Conservation (phyloP, 2,888 invertebrate genomes). For the Notodonta dromedarius region DNA sequence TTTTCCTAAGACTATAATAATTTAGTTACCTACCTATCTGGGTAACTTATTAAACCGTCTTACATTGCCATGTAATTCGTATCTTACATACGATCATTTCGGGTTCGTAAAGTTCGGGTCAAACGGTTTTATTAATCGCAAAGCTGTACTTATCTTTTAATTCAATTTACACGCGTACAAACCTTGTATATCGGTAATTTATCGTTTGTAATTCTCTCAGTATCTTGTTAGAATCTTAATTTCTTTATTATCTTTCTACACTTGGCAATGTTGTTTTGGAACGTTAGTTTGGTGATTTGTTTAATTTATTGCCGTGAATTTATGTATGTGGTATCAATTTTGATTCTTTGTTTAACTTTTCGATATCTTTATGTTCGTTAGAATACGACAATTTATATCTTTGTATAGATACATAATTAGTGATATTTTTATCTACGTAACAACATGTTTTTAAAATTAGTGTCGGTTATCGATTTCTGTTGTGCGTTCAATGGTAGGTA, state of each 20-base stretch:
- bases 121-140: slow-evolving; percentile 62
- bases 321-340: slow-evolving; percentile 7
- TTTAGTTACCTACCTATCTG: background rate
- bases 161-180: slow-evolving; percentile 72
- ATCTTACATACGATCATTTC: slow-evolving; percentile 44
- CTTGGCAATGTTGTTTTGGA: slow-evolving; percentile 34
- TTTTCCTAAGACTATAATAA: background rate
- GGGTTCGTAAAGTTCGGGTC: slow-evolving; percentile 50
- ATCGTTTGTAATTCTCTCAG: slow-evolving; percentile 61
- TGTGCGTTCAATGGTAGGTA: background rate
- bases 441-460: slow-evolving; percentile 2
- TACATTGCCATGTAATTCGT: slow-evolving; percentile 50
- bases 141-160: slow-evolving; percentile 73
- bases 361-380: slow-evolving; percentile 11
- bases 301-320: slow-evolving; percentile 13
- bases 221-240: slow-evolving; percentile 69
- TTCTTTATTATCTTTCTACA: slow-evolving; percentile 64
- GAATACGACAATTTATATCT: slow-evolving; percentile 6
- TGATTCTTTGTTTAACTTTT: slow-evolving; percentile 12
- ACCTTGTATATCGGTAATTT: slow-evolving; percentile 67
- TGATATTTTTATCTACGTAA: slow-evolving; percentile 6
- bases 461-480: slow-evolving; percentile 1
- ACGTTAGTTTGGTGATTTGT: slow-evolving; percentile 14
- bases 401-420: slow-evolving; percentile 6
- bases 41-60: slow-evolving; percentile 13